Evolutionary conservation across 1,140 invertebrate genomes (phyloP).

Genomic region (Pseudomyrmex pallidus): DNA sequence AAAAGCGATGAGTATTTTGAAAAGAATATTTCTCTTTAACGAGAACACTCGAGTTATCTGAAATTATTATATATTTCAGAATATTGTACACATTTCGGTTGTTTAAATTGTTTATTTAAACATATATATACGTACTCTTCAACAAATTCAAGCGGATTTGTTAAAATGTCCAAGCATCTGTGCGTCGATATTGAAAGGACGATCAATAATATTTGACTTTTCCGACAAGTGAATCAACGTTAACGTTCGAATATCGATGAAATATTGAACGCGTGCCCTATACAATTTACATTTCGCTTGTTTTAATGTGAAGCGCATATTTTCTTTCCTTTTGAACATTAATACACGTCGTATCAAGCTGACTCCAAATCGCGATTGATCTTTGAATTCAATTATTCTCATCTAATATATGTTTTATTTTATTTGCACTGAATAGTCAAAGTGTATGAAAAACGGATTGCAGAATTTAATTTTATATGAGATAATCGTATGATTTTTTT

Average conservation of each 20-base stretch:
- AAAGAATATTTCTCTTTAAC: constrained; percentile 35
- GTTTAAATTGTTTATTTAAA: constrained; percentile 25
- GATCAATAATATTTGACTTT: constrained; percentile 47
- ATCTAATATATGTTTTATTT: background rate
- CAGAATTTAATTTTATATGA: background rate
- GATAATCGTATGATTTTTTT: constrained; percentile 11
- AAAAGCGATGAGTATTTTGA: background rate
- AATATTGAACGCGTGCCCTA: constrained; percentile 24
- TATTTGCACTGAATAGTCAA: too few species aligned
- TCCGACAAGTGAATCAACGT: constrained; percentile 29
- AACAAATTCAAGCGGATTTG: constrained; percentile 3
- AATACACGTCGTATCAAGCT: background rate
- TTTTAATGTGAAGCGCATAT: background rate
- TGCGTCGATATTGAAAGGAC: background rate
- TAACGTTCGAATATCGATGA: constrained; percentile 11
- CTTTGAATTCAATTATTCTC: constrained; percentile 38
- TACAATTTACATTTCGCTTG: constrained; percentile 38
- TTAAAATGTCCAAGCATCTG: constrained; percentile 16
- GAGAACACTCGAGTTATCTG: background rate
- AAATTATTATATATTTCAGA: constrained; percentile 24
- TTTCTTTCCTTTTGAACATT: constrained; percentile 15
- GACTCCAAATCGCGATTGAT: background rate
- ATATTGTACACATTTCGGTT: background rate
- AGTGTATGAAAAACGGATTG: constrained; percentile 11
- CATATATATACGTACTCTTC: too few species aligned